Evolutionary conservation across 1,140 invertebrate species (phyloP).

Genomic region (Drosophila auraria): DNA sequence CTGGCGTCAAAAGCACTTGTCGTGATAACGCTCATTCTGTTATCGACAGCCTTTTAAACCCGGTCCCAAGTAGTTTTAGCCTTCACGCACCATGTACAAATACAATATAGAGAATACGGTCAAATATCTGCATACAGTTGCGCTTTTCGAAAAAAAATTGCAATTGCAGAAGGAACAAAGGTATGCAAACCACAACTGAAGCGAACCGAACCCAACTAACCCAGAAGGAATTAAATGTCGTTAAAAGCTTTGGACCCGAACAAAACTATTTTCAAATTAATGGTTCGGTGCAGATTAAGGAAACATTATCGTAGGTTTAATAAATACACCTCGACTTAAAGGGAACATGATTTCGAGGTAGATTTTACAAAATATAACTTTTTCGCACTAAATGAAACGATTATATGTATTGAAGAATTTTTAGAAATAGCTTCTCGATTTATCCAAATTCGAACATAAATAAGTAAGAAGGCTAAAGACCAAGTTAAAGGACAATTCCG

Average conservation of each 20-base stretch:
- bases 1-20: background rate
- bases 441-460: no score
- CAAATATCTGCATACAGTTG: background rate
- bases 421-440: no score
- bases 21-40: background rate
- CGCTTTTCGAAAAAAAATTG: background rate
- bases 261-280: no score
- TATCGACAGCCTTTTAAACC: background rate
- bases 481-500: no score
- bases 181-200: slow-evolving; percentile 1
- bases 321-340: background rate
- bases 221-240: background rate
- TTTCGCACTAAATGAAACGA: background rate
- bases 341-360: background rate
- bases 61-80: background rate
- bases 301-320: background rate
- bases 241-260: background rate
- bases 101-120: background rate
- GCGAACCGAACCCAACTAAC: background rate
- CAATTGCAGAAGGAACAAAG: no score
- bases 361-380: background rate
- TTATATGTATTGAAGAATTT: background rate
- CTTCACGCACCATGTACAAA: background rate
- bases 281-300: background rate
- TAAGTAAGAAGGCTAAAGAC: no score